Evolutionary conservation across 2,888 invertebrate species (phyloP), one percentile per base, ranked within the genome.

Genomic region (Podotricha telesiphe): DNA sequence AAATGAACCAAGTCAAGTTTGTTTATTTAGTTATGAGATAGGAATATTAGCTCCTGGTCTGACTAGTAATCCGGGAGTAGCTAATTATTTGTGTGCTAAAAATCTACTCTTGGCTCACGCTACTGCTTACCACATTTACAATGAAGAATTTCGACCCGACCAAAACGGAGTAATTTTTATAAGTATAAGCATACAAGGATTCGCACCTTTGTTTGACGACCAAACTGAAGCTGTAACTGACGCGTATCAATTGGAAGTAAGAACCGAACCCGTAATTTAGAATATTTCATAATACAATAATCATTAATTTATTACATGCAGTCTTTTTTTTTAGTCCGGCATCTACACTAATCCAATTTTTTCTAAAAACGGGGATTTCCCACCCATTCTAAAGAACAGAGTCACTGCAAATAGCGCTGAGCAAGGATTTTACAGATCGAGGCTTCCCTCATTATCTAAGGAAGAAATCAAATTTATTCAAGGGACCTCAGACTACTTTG

Each of bases 311-410:
- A 11, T 13, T 47, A 47, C 13, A 28, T 50, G 19, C 13, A 42
- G 17, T 40, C 15, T 19, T 22, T 22, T 56, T 67, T 90, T 86
- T 70, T 77, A 93, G 92, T 83, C 92, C 73, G 94, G 94, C 13
- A 93, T 94, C 91, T 94, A 94, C 74, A 87, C 89, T 1, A 91
- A 95, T 86, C 95, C 95, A 0, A 94, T 95, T 63, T 94, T 93
- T 77, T 90, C 93, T 0, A 84, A 86, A 70, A 82, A 84, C 0
- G 95, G 95, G 5, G 94, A 95, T 78, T 95, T 94, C 81, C 95
- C 95, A 0, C 83, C 89, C 72, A 78, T 93, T 0, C 94, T 95
- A 91, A 94, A 93, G 73, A 86, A 93, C 64, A 86, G 86, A 45
- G 88, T 95, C 8, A 89, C 83, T 6, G 84, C 88, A 20, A 88